These are phyloP conservation scores for Syngnathoides biaculeatus DNA, from an alignment of 2,113 vertebrate genomes.

Conservation along the genomic window DNA sequence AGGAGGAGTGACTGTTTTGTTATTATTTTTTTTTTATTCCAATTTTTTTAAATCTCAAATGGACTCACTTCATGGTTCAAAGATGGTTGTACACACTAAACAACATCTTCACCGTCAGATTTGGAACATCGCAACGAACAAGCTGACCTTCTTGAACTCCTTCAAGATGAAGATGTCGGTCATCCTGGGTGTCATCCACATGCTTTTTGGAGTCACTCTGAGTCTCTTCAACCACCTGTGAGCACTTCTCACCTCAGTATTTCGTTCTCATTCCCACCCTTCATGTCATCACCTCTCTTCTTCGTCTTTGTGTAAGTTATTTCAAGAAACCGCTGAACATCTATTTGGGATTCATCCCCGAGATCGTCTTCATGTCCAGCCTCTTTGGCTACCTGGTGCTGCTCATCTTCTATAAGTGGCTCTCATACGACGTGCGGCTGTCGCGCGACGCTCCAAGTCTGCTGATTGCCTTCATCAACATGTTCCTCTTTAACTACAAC, in stretches of 20 bases:
- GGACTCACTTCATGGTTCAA: not conserved
- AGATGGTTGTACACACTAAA: not conserved
- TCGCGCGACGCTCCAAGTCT: conserved; percentile 89
- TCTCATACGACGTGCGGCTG: conserved; percentile 76
- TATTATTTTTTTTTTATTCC: not conserved
- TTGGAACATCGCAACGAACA: conserved; percentile 93
- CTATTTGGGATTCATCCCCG: conserved; percentile 93
- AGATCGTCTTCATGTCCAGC: conserved; percentile 90
- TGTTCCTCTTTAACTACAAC: conserved; percentile 92
- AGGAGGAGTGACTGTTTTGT: too few relatives aligned
- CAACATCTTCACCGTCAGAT: conserved; percentile 72
- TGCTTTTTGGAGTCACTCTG: conserved; percentile 89
- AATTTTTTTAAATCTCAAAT: too few relatives aligned
- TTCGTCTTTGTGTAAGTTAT: conserved; percentile 73
- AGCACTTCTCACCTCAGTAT: conserved; percentile 34
- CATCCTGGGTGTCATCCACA: conserved; percentile 90
- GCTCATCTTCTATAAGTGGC: conserved; percentile 94
- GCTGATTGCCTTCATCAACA: conserved; percentile 97
- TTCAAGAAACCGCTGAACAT: conserved; percentile 94
- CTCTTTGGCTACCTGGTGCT: conserved; percentile 93
- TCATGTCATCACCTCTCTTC: not conserved
- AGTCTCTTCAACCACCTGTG: conserved; percentile 94
- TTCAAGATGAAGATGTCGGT: conserved; percentile 99
- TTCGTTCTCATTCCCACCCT: not conserved
- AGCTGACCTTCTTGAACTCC: conserved; percentile 95